Evolutionary conservation across 2,888 invertebrate species (phyloP).

Genomic region (Ormyrus nitidulus): DNA sequence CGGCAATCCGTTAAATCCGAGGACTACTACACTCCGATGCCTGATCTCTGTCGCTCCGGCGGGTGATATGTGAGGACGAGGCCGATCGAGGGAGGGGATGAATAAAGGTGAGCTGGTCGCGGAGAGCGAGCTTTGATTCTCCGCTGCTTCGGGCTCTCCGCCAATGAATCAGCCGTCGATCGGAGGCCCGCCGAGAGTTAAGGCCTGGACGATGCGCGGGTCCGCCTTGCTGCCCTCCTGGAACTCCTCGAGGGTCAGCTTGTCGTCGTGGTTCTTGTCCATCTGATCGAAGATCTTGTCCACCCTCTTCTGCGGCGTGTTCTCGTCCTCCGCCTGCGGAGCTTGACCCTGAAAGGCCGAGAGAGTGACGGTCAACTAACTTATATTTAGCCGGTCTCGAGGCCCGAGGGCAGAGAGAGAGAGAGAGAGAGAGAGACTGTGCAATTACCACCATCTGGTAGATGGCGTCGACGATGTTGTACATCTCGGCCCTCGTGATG

Average conservation of each 20-base stretch:
- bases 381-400: too few relatives aligned
- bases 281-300: slow-evolving; percentile 99
- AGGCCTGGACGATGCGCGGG: slow-evolving; percentile 97
- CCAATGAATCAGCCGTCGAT: slow-evolving; percentile 44
- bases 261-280: slow-evolving; percentile 99
- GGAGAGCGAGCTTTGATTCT: slow-evolving; percentile 3
- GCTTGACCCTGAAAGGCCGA: slow-evolving; percentile 86
- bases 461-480: slow-evolving; percentile 97
- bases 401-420: too few relatives aligned
- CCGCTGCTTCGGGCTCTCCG: neutral
- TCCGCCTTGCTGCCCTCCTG: slow-evolving; percentile 98
- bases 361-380: too few relatives aligned
- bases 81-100: too few relatives aligned
- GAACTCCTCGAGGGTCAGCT: slow-evolving; percentile 96
- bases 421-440: too few relatives aligned
- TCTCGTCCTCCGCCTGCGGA: slow-evolving; percentile 91
- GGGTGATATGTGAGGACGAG: too few relatives aligned
- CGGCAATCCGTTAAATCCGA: too few relatives aligned
- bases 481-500: slow-evolving; percentile 96
- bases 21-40: too few relatives aligned
- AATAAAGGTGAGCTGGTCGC: neutral
- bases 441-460: slow-evolving; percentile 97
- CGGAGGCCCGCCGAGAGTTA: slow-evolving; percentile 85
- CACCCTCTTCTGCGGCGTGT: slow-evolving; percentile 95
- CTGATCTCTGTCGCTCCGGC: too few relatives aligned